These are phyloP conservation scores for Rhinopomastus cyanomelas DNA, from an alignment of 2,113 vertebrate genomes.

Conservation along the genomic window DNA sequence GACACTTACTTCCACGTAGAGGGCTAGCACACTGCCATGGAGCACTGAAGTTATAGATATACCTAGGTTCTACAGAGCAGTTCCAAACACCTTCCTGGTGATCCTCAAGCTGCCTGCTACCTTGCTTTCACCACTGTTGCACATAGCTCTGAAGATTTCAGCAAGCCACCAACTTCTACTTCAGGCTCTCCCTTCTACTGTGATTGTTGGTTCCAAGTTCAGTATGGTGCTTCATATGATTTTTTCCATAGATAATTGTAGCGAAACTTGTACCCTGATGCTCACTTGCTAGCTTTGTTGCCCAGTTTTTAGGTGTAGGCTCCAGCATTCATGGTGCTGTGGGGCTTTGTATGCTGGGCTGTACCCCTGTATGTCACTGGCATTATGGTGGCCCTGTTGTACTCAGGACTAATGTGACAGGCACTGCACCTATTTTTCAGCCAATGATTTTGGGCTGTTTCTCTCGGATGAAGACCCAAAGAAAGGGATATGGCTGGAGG, in stretches of 20 bases:
- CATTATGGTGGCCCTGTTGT: no score
- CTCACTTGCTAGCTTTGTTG: neutral
- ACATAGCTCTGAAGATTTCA: neutral
- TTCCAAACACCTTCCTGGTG: neutral
- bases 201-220: neutral
- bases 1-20: neutral
- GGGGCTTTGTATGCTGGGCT: neutral
- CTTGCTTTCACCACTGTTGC: neutral
- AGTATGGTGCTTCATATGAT: neutral
- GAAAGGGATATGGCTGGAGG: conserved; percentile 97
- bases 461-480: conserved; percentile 97
- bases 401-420: neutral
- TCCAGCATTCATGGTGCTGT: fast-evolving
- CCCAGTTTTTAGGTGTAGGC: neutral
- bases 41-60: neutral
- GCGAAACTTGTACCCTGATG: neutral
- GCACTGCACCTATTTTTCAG: conserved; percentile 72
- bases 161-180: neutral
- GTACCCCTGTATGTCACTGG: neutral
- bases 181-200: neutral
- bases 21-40: neutral
- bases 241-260: neutral
- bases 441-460: conserved; percentile 96
- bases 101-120: neutral
- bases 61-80: neutral